Conservation (phyloP, 1,140 invertebrate genomes). For the Scaptomyza graminum region DNA sequence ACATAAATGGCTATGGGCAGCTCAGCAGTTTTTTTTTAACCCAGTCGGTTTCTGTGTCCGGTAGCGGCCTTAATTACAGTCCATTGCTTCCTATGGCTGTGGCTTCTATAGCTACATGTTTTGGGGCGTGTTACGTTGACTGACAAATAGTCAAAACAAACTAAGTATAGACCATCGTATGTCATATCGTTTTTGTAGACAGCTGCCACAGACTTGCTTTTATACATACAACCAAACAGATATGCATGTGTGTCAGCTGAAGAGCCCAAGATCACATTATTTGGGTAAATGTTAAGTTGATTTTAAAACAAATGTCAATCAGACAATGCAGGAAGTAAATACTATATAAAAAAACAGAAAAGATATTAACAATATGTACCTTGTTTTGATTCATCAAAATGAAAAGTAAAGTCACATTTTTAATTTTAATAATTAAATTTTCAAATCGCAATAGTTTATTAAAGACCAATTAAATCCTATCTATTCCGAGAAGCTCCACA, state of each 20-base stretch:
- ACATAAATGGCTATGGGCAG: conserved; percentile 36
- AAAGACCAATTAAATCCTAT: not conserved
- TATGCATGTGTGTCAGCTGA: conserved; percentile 21
- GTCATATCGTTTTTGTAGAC: conserved; percentile 60
- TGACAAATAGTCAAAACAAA: conserved; percentile 78
- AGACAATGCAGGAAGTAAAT: conserved; percentile 38
- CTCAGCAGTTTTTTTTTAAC: conserved; percentile 45
- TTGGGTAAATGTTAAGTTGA: conserved; percentile 34
- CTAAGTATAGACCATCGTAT: conserved; percentile 60
- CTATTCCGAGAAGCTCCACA: not conserved
- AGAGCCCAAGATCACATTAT: conserved; percentile 37
- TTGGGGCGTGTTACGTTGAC: conserved; percentile 60
- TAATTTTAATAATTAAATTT: too few relatives aligned
- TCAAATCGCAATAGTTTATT: too few relatives aligned
- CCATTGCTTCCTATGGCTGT: conserved; percentile 27
- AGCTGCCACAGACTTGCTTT: conserved; percentile 45
- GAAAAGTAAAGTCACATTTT: too few relatives aligned
- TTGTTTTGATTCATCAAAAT: too few relatives aligned
- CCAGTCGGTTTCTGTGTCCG: conserved; percentile 53
- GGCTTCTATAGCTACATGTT: conserved; percentile 10
- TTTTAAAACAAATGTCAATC: conserved; percentile 32
- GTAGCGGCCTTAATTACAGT: conserved; percentile 76
- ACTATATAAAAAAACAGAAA: not conserved
- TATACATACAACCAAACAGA: not conserved
- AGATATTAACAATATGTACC: too few relatives aligned